These are phyloP conservation scores for Dendrophyllia cribrosa DNA, from an alignment of 64 coral and sea anemone species.

Conservation along the genomic window DNA sequence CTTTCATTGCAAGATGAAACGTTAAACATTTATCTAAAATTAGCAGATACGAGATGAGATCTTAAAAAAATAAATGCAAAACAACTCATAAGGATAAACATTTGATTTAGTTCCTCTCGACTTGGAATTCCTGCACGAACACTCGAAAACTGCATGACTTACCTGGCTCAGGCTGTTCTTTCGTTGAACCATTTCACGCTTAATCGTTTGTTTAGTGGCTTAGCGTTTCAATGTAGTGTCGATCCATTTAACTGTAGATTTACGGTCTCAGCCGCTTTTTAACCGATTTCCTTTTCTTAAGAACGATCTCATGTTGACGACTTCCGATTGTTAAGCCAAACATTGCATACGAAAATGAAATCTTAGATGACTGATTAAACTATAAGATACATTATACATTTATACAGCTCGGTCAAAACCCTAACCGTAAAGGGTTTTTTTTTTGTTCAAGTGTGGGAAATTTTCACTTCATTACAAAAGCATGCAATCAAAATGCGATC, in stretches of 20 bases:
- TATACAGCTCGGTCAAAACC: no score
- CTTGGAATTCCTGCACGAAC: not conserved
- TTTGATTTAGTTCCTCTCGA: not conserved
- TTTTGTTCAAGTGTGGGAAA: not conserved
- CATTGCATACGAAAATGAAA: not conserved
- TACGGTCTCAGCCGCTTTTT: not conserved
- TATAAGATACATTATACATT: no score
- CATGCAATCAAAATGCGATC: not conserved
- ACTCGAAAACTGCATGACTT: no score
- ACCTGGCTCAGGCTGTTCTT: no score
- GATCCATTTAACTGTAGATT: not conserved
- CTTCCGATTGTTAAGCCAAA: slow-evolving; percentile 24
- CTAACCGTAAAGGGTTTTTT: no score
- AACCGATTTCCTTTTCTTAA: slow-evolving; percentile 13
- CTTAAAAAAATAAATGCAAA: slow-evolving; percentile 17
- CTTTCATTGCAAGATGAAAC: not conserved
- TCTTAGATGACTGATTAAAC: no score
- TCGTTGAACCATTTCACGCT: no score
- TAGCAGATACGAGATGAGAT: not conserved
- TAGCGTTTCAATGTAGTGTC: not conserved
- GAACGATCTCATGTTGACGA: slow-evolving; percentile 8
- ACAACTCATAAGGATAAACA: not conserved
- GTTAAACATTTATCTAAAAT: not conserved
- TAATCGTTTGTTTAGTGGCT: no score
- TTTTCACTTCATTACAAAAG: not conserved